phyloP scores from a whole-genome alignment of 1,140 invertebrate genomes.

The Phymastichus coffea region DNA sequence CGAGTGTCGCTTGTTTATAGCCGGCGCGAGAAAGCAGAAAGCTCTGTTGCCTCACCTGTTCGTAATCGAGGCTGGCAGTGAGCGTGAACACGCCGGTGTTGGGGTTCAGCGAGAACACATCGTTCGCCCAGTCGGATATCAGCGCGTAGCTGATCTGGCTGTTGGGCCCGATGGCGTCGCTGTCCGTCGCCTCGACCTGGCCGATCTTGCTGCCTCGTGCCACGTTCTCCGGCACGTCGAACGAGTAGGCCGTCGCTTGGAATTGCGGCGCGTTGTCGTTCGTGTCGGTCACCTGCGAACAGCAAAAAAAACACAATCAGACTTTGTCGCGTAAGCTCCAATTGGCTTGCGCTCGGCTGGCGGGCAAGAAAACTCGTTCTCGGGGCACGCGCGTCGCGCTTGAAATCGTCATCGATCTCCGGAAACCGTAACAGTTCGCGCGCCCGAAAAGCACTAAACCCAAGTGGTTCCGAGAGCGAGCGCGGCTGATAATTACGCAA shows the following conservation, averaged over 20 bases:
- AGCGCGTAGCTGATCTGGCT: slow-evolving; percentile 86
- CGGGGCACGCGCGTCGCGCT: too few species aligned
- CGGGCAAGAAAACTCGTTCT: too few species aligned
- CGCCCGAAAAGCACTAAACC: too few species aligned
- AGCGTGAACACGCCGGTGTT: slow-evolving; percentile 87
- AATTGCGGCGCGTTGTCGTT: slow-evolving; percentile 95
- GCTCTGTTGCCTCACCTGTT: too few species aligned
- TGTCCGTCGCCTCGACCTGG: slow-evolving; percentile 77
- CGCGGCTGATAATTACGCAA: too few species aligned
- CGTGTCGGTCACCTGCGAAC: slow-evolving; percentile 79
- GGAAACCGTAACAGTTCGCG: too few species aligned
- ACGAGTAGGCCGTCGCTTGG: slow-evolving; percentile 79
- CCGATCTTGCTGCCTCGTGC: slow-evolving; percentile 78
- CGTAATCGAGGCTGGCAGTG: slow-evolving; percentile 87
- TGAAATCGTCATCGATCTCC: too few species aligned
- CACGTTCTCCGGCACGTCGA: slow-evolving; percentile 85
- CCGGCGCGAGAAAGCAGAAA: too few species aligned
- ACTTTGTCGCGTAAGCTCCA: too few species aligned
- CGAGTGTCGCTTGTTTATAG: too few species aligned
- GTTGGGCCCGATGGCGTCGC: slow-evolving; percentile 79
- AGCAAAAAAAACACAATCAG: not conserved
- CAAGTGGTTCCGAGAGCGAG: too few species aligned
- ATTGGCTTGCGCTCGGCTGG: too few species aligned
- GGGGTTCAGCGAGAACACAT: slow-evolving; percentile 89
- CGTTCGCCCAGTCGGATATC: slow-evolving; percentile 91